Percentiles rank a stretch among this genome's conserved stretches.
Evolutionary conservation across 1,140 invertebrate species (phyloP).

Genomic region (Bombus sibiricus): DNA sequence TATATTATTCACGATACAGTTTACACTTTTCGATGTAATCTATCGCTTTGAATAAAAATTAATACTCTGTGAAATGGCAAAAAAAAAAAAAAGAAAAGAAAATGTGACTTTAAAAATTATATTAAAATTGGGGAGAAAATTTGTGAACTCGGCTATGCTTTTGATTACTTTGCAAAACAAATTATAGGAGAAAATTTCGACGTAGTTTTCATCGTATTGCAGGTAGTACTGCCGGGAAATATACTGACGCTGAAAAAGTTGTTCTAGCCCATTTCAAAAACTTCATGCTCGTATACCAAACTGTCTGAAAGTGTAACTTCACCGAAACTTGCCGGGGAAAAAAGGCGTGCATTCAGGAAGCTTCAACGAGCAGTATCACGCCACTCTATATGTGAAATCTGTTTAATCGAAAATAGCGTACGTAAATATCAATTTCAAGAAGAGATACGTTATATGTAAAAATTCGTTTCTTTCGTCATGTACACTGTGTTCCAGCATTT

Average conservation of each 20-base stretch:
- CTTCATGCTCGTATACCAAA: slow-evolving; percentile 49
- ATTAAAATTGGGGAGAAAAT: neutral
- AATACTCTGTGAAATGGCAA: neutral
- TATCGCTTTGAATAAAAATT: slow-evolving; percentile 9
- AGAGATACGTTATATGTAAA: neutral
- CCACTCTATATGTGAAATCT: slow-evolving; percentile 16
- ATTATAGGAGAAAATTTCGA: slow-evolving; percentile 50
- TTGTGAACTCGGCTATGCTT: neutral
- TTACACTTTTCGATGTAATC: neutral
- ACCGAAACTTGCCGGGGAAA: slow-evolving; percentile 48
- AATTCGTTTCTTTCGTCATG: neutral
- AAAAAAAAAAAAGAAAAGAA: neutral
- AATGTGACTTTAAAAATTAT: neutral
- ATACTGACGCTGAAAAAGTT: slow-evolving; percentile 57
- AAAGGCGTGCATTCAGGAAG: slow-evolving; percentile 8
- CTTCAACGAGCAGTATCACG: slow-evolving; percentile 39
- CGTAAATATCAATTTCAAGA: neutral
- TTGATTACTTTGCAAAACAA: slow-evolving; percentile 54
- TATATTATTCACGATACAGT: neutral
- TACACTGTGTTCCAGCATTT: neutral
- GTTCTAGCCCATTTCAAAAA: slow-evolving; percentile 48
- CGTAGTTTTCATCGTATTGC: slow-evolving; percentile 55
- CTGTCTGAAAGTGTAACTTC: slow-evolving; percentile 60
- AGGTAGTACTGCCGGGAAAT: slow-evolving; percentile 29
- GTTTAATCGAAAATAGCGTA: slow-evolving; percentile 45